Conservation (phyloP, 1,140 invertebrate species). For the Heliconius eleuchia region DNA sequence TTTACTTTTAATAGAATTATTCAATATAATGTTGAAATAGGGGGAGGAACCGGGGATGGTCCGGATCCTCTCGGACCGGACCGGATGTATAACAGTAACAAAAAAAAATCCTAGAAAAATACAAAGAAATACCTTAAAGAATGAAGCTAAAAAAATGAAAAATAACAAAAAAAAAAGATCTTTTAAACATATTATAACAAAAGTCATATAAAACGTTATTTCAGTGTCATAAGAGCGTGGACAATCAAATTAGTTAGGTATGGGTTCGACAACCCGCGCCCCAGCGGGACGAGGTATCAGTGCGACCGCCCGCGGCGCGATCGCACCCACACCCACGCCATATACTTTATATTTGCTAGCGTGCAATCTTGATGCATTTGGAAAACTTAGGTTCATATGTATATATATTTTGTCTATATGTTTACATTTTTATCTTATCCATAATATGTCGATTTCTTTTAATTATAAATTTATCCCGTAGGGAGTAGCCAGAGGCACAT, state of each 20-base stretch:
- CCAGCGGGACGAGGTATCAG: slow-evolving; percentile 4
- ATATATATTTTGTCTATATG: background rate
- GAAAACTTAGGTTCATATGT: background rate
- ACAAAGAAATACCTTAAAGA: no score
- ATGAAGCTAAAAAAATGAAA: no score
- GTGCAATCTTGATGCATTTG: slow-evolving; percentile 8
- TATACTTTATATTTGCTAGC: background rate
- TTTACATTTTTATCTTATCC: background rate
- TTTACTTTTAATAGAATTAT: no score
- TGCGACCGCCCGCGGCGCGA: slow-evolving; percentile 3
- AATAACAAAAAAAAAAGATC: no score
- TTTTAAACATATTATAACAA: slow-evolving; percentile 1
- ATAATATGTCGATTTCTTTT: no score
- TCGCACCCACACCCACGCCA: background rate
- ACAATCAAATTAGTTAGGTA: slow-evolving; percentile 6
- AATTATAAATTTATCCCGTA: no score
- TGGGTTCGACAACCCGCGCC: slow-evolving; percentile 1
- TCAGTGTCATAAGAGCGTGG: slow-evolving; percentile 9
- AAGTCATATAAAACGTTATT: slow-evolving; percentile 12
- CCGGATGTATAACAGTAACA: no score
- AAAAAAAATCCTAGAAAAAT: no score
- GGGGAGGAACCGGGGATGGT: no score
- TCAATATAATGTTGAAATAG: no score
- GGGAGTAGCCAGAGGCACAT: no score
- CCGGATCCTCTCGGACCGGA: no score